These are phyloP conservation scores for Carlito syrichta DNA, from an alignment of 2,113 vertebrate species.

Conservation along the genomic window DNA sequence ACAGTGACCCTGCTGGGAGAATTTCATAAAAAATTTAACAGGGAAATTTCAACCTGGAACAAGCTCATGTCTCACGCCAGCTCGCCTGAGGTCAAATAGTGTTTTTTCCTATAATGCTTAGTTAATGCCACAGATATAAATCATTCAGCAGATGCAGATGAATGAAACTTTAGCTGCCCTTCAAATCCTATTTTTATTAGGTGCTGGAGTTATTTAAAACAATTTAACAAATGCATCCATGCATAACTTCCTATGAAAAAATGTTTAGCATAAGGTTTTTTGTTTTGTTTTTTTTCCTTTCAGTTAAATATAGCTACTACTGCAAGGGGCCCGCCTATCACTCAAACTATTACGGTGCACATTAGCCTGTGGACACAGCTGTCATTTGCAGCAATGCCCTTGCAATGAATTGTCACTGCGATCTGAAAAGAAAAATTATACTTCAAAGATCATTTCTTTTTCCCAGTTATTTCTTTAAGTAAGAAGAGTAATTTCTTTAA, in stretches of 20 bases:
- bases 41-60: conserved; percentile 89
- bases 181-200: conserved; percentile 73
- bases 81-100: conserved; percentile 84
- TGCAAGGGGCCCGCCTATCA: not conserved
- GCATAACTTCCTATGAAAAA: conserved; percentile 48
- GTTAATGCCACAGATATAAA: conserved; percentile 88
- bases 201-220: conserved; percentile 69
- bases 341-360: no score
- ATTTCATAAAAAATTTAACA: conserved; percentile 95
- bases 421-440: not conserved
- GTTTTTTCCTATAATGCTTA: conserved; percentile 83
- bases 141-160: conserved; percentile 87
- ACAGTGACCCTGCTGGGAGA: conserved; percentile 88
- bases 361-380: not conserved
- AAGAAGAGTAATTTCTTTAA: conserved; percentile 54
- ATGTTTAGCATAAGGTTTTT: conserved; percentile 59
- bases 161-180: conserved; percentile 64
- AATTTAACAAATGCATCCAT: conserved; percentile 55
- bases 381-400: not conserved
- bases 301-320: not conserved
- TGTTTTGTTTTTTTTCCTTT: not conserved
- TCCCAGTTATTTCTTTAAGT: conserved; percentile 1
- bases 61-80: conserved; percentile 80
- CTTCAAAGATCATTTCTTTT: conserved; percentile 3
- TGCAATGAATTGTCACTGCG: not conserved